phyloP scores from a whole-genome alignment of 92 coral and sea anemone genomes.

The Zoanthus solanderi region DNA sequence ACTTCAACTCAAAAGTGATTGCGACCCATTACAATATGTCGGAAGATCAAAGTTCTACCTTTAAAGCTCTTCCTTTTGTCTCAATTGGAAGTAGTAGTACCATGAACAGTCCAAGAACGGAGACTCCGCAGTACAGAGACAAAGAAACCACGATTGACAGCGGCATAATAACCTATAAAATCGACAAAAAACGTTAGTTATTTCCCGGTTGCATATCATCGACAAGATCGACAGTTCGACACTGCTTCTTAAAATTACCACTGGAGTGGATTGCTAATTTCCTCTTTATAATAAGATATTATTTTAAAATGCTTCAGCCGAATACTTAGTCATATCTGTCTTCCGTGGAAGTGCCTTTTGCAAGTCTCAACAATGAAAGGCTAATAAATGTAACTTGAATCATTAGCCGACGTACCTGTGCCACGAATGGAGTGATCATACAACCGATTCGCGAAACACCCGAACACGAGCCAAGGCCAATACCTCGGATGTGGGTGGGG shows the following conservation, averaged over 20 bases:
- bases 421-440: conserved; percentile 96
- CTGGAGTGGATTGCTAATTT: too few species aligned
- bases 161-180: conserved; percentile 86
- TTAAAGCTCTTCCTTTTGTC: conserved; percentile 85
- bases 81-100: conserved; percentile 90
- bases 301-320: too few species aligned
- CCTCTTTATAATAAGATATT: too few species aligned
- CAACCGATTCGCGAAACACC: conserved; percentile 94
- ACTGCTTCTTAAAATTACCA: too few species aligned
- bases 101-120: conserved; percentile 75
- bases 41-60: conserved; percentile 45
- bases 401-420: conserved; percentile 76
- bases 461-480: conserved; percentile 91
- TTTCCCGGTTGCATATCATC: too few species aligned
- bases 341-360: too few species aligned
- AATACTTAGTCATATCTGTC: too few species aligned
- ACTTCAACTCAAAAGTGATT: too few species aligned
- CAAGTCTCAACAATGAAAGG: too few species aligned
- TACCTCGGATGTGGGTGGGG: conserved; percentile 95
- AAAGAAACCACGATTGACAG: conserved; percentile 75
- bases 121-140: conserved; percentile 75
- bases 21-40: too few species aligned
- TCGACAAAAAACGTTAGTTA: too few species aligned
- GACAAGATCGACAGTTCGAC: too few species aligned
- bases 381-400: background rate